These are phyloP conservation scores for Solenopsis fugax DNA, from an alignment of 1,140 invertebrate genomes.

Conservation along the genomic window DNA sequence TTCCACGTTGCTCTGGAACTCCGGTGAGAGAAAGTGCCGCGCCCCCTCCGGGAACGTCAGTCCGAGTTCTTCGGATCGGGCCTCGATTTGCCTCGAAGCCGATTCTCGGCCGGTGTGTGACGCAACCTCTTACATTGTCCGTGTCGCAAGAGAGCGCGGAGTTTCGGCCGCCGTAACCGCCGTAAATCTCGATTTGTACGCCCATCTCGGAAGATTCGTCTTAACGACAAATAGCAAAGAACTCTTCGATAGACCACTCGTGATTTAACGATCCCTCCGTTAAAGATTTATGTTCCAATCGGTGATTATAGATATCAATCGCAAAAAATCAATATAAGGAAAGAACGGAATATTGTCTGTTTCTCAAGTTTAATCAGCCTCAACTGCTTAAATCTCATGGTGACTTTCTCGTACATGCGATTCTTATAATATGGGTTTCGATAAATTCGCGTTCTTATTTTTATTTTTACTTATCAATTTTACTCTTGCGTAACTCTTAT, in stretches of 20 bases:
- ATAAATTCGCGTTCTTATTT: neutral
- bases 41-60: constrained; percentile 70
- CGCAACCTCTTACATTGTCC: constrained; percentile 64
- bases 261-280: constrained; percentile 15
- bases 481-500: too few relatives aligned
- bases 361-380: constrained; percentile 1
- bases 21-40: constrained; percentile 79
- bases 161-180: constrained; percentile 22
- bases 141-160: constrained; percentile 45
- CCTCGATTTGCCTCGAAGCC: constrained; percentile 56
- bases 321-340: neutral
- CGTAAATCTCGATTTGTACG: constrained; percentile 52
- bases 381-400: neutral
- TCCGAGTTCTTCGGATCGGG: constrained; percentile 62
- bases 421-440: neutral
- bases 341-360: neutral
- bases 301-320: neutral
- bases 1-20: constrained; percentile 15
- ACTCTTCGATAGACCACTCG: neutral
- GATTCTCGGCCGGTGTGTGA: constrained; percentile 62
- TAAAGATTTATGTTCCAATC: constrained; percentile 22
- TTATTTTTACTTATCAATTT: too few relatives aligned
- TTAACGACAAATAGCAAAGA: constrained; percentile 41
- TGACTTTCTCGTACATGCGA: neutral
- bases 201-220: constrained; percentile 27